A percentile compares a stretch with the other conserved stretches of the same genome.
These are phyloP conservation scores for Lasiurus cinereus DNA, from an alignment of 2,113 vertebrate species.

Conservation along the genomic window DNA sequence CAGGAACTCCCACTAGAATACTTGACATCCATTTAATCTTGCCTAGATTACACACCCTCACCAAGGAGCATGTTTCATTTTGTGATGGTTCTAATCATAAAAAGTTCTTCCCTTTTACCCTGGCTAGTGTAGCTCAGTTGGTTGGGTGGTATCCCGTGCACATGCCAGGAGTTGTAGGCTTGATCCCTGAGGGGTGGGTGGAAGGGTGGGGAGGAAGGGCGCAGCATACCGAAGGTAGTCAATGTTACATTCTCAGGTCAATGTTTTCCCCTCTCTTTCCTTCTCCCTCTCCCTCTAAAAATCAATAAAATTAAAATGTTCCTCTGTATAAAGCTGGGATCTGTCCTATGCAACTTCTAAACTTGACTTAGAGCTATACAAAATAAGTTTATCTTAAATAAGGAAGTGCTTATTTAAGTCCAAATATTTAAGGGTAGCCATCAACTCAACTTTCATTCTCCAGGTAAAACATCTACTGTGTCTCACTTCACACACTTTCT, in stretches of 20 bases:
- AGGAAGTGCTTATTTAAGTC: background rate
- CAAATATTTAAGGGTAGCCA: constrained; percentile 24
- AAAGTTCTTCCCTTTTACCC: background rate
- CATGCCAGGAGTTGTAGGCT: too few species aligned
- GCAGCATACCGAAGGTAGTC: too few species aligned
- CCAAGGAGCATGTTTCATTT: background rate
- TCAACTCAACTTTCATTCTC: constrained; percentile 39
- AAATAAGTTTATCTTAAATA: constrained; percentile 33
- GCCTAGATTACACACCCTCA: background rate
- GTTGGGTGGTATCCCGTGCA: too few species aligned
- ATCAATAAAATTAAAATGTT: background rate
- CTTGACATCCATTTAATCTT: background rate
- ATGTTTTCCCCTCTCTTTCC: too few species aligned
- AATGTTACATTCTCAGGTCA: too few species aligned
- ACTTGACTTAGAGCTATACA: background rate
- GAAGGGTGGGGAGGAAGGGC: too few species aligned
- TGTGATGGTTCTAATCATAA: constrained; percentile 4
- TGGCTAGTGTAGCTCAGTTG: too few species aligned
- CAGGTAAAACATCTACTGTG: constrained; percentile 13
- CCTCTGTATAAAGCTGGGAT: constrained; percentile 27
- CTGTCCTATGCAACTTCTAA: constrained; percentile 1
- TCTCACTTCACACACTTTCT: constrained; percentile 30
- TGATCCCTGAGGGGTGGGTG: too few species aligned
- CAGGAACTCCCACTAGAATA: background rate
- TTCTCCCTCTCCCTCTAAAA: too few species aligned